Percentiles rank a stretch among this genome's conserved stretches.
These are phyloP conservation scores for Dryomyza anilis DNA, from an alignment of 2,888 invertebrate species.

Conservation along the genomic window DNA sequence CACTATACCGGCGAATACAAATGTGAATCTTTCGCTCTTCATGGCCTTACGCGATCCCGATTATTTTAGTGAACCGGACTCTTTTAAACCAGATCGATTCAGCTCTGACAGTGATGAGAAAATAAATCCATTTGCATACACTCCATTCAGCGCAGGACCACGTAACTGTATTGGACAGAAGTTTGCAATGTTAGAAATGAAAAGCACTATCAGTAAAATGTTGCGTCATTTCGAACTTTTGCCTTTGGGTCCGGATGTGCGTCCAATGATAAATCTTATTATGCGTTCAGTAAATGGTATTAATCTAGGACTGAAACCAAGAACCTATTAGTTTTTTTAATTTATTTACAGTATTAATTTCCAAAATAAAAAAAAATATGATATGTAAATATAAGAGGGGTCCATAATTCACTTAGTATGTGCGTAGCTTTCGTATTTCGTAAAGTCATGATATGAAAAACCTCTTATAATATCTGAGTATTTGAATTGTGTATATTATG, in stretches of 20 bases:
- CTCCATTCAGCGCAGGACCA: slow-evolving; percentile 47
- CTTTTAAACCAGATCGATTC: slow-evolving; percentile 50
- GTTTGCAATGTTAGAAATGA: slow-evolving; percentile 49
- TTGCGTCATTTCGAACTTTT: slow-evolving; percentile 40
- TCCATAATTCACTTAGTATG: too few relatives aligned
- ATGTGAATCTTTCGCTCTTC: slow-evolving; percentile 46
- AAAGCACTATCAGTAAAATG: slow-evolving; percentile 42
- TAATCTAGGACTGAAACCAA: slow-evolving; percentile 35
- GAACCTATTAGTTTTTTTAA: too few relatives aligned
- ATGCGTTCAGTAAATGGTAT: slow-evolving; percentile 38
- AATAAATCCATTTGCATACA: slow-evolving; percentile 40
- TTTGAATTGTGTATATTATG: too few relatives aligned
- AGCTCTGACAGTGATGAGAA: slow-evolving; percentile 21
- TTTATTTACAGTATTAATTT: too few relatives aligned
- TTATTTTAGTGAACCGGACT: slow-evolving; percentile 48
- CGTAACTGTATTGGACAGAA: slow-evolving; percentile 49
- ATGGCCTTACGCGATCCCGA: slow-evolving; percentile 44
- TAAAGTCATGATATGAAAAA: too few relatives aligned
- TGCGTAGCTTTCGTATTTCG: too few relatives aligned
- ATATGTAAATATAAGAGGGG: too few relatives aligned
- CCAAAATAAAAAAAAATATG: too few relatives aligned
- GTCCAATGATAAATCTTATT: slow-evolving; percentile 35
- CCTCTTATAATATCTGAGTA: too few relatives aligned
- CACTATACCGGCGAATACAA: slow-evolving; percentile 47
- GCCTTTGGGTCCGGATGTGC: slow-evolving; percentile 34